Conservation (phyloP, 2,113 vertebrate genomes). For the Trichechus manatus region DNA sequence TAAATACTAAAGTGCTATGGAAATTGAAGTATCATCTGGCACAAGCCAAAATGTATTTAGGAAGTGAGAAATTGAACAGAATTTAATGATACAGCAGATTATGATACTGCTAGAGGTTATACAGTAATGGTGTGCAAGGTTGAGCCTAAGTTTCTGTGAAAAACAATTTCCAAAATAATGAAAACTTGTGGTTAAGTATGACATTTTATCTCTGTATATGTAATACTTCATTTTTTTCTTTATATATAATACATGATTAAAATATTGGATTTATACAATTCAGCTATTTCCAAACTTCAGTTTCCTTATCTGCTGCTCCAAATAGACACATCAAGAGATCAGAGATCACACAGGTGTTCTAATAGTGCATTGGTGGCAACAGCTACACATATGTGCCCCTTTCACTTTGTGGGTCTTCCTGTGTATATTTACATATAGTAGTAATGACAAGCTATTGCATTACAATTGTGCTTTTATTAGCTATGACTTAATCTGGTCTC, state of each 20-base stretch:
- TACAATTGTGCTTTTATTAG: not conserved
- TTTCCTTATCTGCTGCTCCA: not conserved
- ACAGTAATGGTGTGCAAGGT: not conserved
- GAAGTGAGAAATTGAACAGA: conserved; percentile 31
- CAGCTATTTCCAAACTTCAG: not conserved
- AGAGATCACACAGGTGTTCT: not conserved
- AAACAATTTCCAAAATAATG: not conserved
- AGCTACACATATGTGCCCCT: not conserved
- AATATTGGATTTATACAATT: not conserved
- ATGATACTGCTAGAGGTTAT: not conserved
- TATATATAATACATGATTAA: not conserved
- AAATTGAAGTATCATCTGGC: not conserved
- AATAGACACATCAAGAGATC: not conserved
- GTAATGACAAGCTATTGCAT: not conserved
- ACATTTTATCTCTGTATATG: not conserved
- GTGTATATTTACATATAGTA: not conserved
- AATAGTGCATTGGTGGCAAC: not conserved
- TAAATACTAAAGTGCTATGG: not conserved
- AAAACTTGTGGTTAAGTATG: not conserved
- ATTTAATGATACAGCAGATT: conserved; percentile 2
- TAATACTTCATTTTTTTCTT: not conserved
- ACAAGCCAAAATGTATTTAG: conserved; percentile 27
- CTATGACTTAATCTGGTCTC: not conserved
- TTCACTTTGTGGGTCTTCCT: not conserved
- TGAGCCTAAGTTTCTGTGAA: not conserved